Conservation (phyloP, 2,888 invertebrate species). For the Xestia xanthographa region DNA sequence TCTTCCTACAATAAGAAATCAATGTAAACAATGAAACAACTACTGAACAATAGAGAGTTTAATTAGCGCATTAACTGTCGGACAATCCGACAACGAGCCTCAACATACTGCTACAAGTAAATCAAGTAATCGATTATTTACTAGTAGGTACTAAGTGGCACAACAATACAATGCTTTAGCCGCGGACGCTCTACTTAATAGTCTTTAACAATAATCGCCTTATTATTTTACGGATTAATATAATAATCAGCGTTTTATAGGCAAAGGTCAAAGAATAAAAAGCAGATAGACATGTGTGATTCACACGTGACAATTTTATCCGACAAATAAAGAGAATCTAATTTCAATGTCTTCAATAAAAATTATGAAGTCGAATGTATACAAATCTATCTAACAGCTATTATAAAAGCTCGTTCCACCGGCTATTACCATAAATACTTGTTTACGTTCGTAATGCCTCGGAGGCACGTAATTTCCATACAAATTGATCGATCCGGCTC, state of each 20-base stretch:
- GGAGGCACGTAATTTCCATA: slow-evolving; percentile 57
- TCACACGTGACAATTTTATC: slow-evolving; percentile 17
- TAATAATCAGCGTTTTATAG: neutral
- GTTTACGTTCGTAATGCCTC: slow-evolving; percentile 50
- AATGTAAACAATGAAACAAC: slow-evolving; percentile 36
- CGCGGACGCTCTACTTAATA: slow-evolving; percentile 2
- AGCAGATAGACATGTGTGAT: neutral
- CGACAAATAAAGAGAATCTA: neutral
- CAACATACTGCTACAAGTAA: slow-evolving; percentile 3
- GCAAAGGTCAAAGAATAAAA: slow-evolving; percentile 19
- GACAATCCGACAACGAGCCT: slow-evolving; percentile 24
- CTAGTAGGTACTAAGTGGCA: neutral
- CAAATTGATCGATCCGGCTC: slow-evolving; percentile 36
- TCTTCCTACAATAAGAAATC: slow-evolving; percentile 12
- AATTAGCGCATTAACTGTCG: slow-evolving; percentile 29
- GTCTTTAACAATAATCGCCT: neutral
- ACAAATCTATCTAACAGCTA: slow-evolving; percentile 26
- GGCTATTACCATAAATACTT: slow-evolving; percentile 51
- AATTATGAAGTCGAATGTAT: slow-evolving; percentile 2
- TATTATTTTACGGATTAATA: neutral
- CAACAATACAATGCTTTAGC: neutral
- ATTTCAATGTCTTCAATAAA: neutral
- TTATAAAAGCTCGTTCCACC: slow-evolving; percentile 45
- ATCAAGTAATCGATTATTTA: slow-evolving; percentile 45
- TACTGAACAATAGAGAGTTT: slow-evolving; percentile 24